Base-by-base conservation (phyloP, 2,113 vertebrate species). In the Zosterops hypoxanthus region DNA sequence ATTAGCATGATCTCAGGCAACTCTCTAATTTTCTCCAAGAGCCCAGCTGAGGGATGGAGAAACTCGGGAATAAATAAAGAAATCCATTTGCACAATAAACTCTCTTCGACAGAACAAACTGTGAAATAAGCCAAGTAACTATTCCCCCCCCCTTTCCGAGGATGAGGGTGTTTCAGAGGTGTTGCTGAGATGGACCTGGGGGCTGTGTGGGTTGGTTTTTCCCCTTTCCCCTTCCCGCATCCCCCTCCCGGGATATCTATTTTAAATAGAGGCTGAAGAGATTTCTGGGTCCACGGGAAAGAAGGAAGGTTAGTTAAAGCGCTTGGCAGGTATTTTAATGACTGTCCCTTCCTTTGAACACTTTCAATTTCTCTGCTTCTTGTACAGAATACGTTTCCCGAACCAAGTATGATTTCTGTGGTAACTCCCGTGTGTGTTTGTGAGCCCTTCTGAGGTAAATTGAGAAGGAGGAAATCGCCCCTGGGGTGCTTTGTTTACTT, bases 401-500 rank as follows among this genome's bases (percentile, higher is more conserved):
- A 87, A 82, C 22, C 39, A 73, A 80, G 47, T 63, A 77, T 29
- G 85, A 86, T 95, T 92, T 92, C 82, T 78, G 64, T 23, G 41
- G 60, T 94, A 88, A 86, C 87, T 90, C 87, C 82, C 47, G 23
- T 36, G 46, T 82, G 78, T 85, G 52, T 90, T 82, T 96, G 88
- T 66, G 96, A 96, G 83, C 82, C 22, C 79, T 96, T 94, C 90
- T 83, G 93, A 96, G 86, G 94, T 92, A 96, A 97, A 96, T 93
- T 93, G 94, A 96, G 96, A 96, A 92, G 70, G 69, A 97, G 96
- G 89, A 94, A 96, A 96, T 97, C 71, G 79, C 96, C 97, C 95
- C 97, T 94, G 82, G 96, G 97, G 97, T 97, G 92, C 96, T 96
- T 91, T 97, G 97, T 98, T 98, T 98, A 98, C 96, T 97, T 97